A percentile compares a stretch with the other conserved stretches of the same genome.
phyloP scores from a whole-genome alignment of 2,113 vertebrate genomes.

The Okapia johnstoni region DNA sequence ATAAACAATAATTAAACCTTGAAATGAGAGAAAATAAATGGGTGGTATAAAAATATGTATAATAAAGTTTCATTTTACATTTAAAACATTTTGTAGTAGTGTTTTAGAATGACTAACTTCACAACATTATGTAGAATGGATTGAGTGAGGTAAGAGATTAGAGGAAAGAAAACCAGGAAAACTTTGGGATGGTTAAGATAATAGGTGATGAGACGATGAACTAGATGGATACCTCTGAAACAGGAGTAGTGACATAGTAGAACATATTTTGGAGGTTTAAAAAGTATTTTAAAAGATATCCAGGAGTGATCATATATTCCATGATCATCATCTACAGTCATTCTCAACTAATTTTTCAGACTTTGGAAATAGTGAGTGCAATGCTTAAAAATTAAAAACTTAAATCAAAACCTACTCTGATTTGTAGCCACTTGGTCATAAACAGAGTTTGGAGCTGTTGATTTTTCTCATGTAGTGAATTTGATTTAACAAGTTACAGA shows the following conservation, averaged over 20 bases:
- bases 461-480: neutral
- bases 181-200: neutral
- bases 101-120: neutral
- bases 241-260: neutral
- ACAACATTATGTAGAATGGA: neutral
- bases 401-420: neutral
- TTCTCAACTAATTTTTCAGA: neutral
- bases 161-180: neutral
- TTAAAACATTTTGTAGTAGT: neutral
- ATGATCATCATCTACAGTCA: neutral
- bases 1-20: neutral
- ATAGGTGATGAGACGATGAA: neutral
- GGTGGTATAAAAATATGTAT: neutral
- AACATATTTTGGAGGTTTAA: neutral
- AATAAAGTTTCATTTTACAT: neutral
- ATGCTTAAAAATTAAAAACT: neutral
- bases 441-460: neutral
- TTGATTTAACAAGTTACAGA: neutral
- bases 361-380: neutral
- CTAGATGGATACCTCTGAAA: neutral
- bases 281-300: neutral
- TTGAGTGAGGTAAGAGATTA: neutral
- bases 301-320: neutral
- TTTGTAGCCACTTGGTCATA: neutral
- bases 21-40: neutral